These are phyloP conservation scores for Aulostomus chinensis DNA, from an alignment of 2,797 vertebrate species.

Conservation along the genomic window DNA sequence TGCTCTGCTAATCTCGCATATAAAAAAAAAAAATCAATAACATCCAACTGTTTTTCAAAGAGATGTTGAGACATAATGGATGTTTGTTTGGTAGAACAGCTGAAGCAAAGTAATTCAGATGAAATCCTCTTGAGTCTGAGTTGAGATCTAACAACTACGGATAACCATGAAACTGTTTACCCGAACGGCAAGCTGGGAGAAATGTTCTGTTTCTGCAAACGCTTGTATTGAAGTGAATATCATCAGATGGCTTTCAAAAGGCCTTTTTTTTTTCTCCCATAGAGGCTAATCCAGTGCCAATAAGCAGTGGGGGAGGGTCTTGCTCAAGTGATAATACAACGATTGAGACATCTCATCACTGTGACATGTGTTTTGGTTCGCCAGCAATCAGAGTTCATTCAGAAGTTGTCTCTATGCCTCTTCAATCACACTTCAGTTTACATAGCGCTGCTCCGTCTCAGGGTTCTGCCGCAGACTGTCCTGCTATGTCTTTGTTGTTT, in stretches of 20 bases:
- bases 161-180: slow-evolving; percentile 25
- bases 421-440: slow-evolving; percentile 69
- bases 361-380: slow-evolving; percentile 60
- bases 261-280: not conserved
- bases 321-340: slow-evolving; percentile 25
- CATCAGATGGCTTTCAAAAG: slow-evolving; percentile 25
- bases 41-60: slow-evolving; percentile 43
- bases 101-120: too few relatives aligned
- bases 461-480: slow-evolving; percentile 65
- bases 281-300: slow-evolving; percentile 3
- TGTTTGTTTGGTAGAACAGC: too few relatives aligned
- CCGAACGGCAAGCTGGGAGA: not conserved
- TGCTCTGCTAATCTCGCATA: slow-evolving; percentile 27
- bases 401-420: slow-evolving; percentile 34
- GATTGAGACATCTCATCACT: slow-evolving; percentile 67
- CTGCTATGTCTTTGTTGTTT: slow-evolving; percentile 76
- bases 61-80: too few relatives aligned
- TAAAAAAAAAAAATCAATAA: slow-evolving; percentile 36
- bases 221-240: slow-evolving; percentile 30
- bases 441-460: too few relatives aligned
- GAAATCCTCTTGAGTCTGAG: slow-evolving; percentile 25
- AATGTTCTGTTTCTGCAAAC: slow-evolving; percentile 15
- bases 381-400: slow-evolving; percentile 29
- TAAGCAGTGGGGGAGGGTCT: slow-evolving; percentile 9
- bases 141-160: slow-evolving; percentile 18